Base-by-base conservation (phyloP, 2,113 vertebrate genomes). In the Diglossa brunneiventris region DNA sequence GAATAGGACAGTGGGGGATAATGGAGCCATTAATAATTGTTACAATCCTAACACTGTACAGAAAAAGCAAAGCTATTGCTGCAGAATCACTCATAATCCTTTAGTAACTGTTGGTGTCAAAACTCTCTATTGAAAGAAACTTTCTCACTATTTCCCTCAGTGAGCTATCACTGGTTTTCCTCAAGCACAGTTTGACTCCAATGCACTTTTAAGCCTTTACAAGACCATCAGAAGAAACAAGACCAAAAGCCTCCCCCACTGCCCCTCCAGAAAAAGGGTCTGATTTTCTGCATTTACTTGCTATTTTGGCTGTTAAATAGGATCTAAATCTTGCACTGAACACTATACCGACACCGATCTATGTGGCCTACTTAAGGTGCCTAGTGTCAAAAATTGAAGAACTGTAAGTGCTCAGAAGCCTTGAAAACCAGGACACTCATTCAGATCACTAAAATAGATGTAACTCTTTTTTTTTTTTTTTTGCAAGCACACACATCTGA, bases 371-470 rank as follows among this genome's bases (percentile, higher is more conserved):
- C 75, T 92, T 95, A 74, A 83, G 75, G 66, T 83, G 56, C 13
- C 19, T 77, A 17, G 39, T 61, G 76, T 93, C 85, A 93, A 93
- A 96, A 96, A 86, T 41, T 59, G 77, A 96, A 93, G 79, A 92
- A 90, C 55, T 41, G 0, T 27, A 88, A 86, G 47, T 42, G 24
- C 61, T 86, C 79, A 93, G 79, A 95, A 93, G 68, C 39, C 61
- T 61, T 78, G 55, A 70, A 96, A 97, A 97, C 83, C 59, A 96
- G 94, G 90, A 66, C 94, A 90, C 11, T 61, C 61, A 83, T 93
- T 95, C 90, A 86, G 90, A 50, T 52, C 67, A 94, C 89, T 83
- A 79, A 96, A 96, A 96, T 89, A 95, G 96, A 80, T 26, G 7
- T 28, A 59, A 67, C 15, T 64, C 52, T 50, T 5, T 69, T 83